A percentile compares a stretch with the other conserved stretches of the same genome.
Conservation (phyloP, 1,140 invertebrate genomes). For the Pemphigus obesinymphae region DNA sequence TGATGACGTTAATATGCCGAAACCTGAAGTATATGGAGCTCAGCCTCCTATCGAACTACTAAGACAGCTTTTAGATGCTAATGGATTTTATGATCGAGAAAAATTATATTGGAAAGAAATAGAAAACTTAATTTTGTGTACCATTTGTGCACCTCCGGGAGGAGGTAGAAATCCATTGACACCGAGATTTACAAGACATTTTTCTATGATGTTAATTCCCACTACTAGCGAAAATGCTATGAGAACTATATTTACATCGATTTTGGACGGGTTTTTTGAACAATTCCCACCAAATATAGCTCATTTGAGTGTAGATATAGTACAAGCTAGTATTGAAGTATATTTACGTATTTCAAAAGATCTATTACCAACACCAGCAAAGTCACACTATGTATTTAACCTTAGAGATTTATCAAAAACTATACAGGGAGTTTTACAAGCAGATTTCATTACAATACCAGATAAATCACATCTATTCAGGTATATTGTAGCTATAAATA, state of each 20-base stretch:
- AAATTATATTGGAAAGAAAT: conserved; percentile 83
- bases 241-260: conserved; percentile 72
- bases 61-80: conserved; percentile 76
- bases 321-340: conserved; percentile 15
- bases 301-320: neutral
- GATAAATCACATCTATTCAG: conserved; percentile 34
- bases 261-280: conserved; percentile 39
- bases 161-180: conserved; percentile 81
- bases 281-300: conserved; percentile 12
- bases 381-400: conserved; percentile 94
- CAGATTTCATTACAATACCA: conserved; percentile 2
- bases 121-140: conserved; percentile 73
- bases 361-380: conserved; percentile 82
- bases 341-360: conserved; percentile 51
- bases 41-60: conserved; percentile 85
- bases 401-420: conserved; percentile 90
- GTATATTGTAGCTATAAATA: neutral
- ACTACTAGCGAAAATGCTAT: conserved; percentile 69
- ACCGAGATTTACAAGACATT: conserved; percentile 77
- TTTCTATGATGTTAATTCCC: conserved; percentile 72
- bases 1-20: conserved; percentile 92
- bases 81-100: conserved; percentile 77
- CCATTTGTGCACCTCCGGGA: conserved; percentile 82
- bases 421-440: conserved; percentile 62
- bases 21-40: conserved; percentile 75